Base-by-base conservation (phyloP, 2,888 invertebrate genomes). In the Leptinotarsa peninsularis region DNA sequence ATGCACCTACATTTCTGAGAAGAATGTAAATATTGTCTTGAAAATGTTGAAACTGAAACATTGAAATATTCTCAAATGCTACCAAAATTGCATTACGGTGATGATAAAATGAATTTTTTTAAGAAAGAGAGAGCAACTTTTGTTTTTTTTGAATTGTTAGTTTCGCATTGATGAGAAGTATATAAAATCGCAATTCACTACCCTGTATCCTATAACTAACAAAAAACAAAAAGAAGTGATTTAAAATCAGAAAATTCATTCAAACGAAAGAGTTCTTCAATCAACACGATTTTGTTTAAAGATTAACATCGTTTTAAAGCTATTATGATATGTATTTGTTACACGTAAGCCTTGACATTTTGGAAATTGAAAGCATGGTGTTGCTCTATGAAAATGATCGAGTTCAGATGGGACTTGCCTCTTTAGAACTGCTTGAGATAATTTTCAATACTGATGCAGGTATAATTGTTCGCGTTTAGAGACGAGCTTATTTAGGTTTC, bases 251-350 rank as follows among this genome's bases (percentile, higher is more conserved):
- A 10, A 43, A 43, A 10, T 43, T 43, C 43, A 10, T 43, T 43
- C 43, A 33, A 33, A 10, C 21, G 33, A 60, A 14, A 49, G 17
- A 60, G 73, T 66, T 74, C 68, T 69, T 68, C 72, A 60, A 71
- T 60, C 67, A 72, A 76, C 73, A 76, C 43, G 52, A 73, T 50
- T 60, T 49, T 23, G 43, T 13, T 43, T 60, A 49, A 73, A 18
- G 70, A 73, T 72, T 49, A 74, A 69, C 70, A 60, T 58, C 52
- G 66, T 68, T 76, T 86, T 87, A 87, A 87, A 88, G 87, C 88
- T 87, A 86, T 86, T 80, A 87, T 87, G 88, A 88, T 88, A 88
- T 88, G 87, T 87, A 87, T 87, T 83, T 85, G 84, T 82, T 86
- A 83, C 84, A 85, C 84, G 84, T 86, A 87, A 86, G 86, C 86